Evolutionary conservation across 2,888 invertebrate species (phyloP).

Genomic region (Linnaemya vulpina): DNA sequence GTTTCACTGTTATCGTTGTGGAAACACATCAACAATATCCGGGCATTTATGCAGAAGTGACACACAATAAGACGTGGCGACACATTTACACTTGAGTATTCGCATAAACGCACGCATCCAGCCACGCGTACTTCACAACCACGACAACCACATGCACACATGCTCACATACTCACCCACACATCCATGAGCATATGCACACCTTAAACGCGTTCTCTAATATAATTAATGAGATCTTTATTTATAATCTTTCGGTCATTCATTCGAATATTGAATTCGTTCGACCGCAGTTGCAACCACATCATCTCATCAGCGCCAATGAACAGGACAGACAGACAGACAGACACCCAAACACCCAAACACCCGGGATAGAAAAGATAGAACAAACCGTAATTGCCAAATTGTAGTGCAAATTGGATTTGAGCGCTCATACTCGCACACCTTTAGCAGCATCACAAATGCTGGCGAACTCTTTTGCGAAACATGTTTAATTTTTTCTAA

Average conservation of each 20-base stretch:
- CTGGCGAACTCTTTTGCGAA: neutral
- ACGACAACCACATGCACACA: neutral
- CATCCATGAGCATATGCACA: neutral
- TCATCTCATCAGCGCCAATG: neutral
- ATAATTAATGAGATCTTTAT: constrained; percentile 2
- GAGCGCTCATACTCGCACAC: neutral
- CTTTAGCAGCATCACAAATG: neutral
- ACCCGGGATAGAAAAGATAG: neutral
- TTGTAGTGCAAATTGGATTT: constrained; percentile 26
- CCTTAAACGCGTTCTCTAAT: neutral
- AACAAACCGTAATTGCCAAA: constrained; percentile 43
- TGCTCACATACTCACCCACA: neutral
- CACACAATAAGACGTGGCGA: neutral
- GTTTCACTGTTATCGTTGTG: neutral
- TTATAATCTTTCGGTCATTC: neutral
- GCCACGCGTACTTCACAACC: neutral
- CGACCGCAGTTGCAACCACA: constrained; percentile 4
- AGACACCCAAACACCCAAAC: neutral
- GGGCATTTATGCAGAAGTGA: constrained; percentile 8
- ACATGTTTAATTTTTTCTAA: no score
- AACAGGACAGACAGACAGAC: neutral
- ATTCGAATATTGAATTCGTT: neutral
- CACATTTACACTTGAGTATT: neutral
- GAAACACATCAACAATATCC: constrained; percentile 21
- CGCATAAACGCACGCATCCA: neutral